phyloP scores from a whole-genome alignment of 2,113 vertebrate genomes.

The Edolisoma coerulescens region DNA sequence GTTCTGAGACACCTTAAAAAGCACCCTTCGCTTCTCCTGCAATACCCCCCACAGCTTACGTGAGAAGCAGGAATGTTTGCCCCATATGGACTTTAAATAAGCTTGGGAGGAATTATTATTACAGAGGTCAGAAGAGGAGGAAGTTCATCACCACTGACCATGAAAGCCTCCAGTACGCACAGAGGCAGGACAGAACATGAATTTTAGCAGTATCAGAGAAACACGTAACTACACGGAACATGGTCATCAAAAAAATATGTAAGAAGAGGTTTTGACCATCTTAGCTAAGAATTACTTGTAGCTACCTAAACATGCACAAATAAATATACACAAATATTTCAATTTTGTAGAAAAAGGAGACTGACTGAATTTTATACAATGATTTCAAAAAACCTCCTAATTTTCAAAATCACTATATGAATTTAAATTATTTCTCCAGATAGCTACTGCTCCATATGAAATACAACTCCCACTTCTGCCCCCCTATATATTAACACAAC shows the following conservation, averaged over 20 bases:
- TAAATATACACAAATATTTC: not conserved
- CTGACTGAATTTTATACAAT: not conserved
- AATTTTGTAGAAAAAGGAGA: not conserved
- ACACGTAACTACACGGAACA: not conserved
- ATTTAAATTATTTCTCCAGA: not conserved
- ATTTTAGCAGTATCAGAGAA: not conserved
- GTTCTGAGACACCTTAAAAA: not conserved
- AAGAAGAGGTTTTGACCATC: not conserved
- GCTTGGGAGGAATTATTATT: not conserved
- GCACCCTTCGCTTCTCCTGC: not conserved
- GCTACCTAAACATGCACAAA: not conserved
- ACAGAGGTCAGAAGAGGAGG: not conserved
- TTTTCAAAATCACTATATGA: not conserved
- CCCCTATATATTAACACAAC: not conserved
- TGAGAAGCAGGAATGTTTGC: not conserved
- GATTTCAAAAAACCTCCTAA: not conserved
- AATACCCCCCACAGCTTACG: not conserved
- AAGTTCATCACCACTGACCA: not conserved
- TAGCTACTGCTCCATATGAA: not conserved
- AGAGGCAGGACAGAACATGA: not conserved
- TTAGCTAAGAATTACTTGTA: not conserved
- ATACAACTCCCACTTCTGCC: not conserved
- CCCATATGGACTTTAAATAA: not conserved
- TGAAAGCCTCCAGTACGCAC: not conserved
- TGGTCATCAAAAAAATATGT: not conserved